Percentiles rank a stretch among this genome's conserved stretches.
Conservation (phyloP, 2,113 vertebrate species). For the Brachionichthys hirsutus region DNA sequence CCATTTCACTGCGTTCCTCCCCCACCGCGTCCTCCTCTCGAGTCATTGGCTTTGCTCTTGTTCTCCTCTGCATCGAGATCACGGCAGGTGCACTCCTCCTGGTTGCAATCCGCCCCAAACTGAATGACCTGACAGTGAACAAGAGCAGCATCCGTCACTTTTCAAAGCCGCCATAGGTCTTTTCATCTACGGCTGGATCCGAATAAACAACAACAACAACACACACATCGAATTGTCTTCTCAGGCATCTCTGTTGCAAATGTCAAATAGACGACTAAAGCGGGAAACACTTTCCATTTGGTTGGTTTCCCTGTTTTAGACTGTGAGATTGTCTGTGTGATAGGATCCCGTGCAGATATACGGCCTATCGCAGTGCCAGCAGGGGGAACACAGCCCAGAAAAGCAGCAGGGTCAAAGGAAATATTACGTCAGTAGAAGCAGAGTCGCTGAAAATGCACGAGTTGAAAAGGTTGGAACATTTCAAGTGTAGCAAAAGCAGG, state of each 20-base stretch:
- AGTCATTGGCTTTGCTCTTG: constrained; percentile 65
- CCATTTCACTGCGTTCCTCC: constrained; percentile 50
- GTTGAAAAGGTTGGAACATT: constrained; percentile 38
- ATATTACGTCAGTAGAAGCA: constrained; percentile 32
- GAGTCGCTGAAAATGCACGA: constrained; percentile 26
- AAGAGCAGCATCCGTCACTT: constrained; percentile 29
- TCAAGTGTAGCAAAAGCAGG: constrained; percentile 41
- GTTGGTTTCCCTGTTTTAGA: constrained; percentile 2
- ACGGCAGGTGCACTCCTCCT: constrained; percentile 93
- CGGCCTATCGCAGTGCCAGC: not conserved
- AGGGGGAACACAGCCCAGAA: not conserved
- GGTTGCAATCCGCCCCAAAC: constrained; percentile 91
- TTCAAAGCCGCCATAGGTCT: constrained; percentile 7
- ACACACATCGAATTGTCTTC: too few relatives aligned
- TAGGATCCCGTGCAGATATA: not conserved
- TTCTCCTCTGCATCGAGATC: constrained; percentile 95
- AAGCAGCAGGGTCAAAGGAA: constrained; percentile 17
- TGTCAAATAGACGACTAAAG: constrained; percentile 26
- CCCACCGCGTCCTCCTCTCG: constrained; percentile 16
- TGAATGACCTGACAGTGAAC: constrained; percentile 85
- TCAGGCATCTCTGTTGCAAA: not conserved
- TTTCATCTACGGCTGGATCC: constrained; percentile 10
- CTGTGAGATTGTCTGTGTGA: constrained; percentile 7
- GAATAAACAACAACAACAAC: not conserved
- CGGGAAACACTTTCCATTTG: not conserved